Conservation (phyloP, 2,113 vertebrate genomes). For the Hyla sarda region DNA sequence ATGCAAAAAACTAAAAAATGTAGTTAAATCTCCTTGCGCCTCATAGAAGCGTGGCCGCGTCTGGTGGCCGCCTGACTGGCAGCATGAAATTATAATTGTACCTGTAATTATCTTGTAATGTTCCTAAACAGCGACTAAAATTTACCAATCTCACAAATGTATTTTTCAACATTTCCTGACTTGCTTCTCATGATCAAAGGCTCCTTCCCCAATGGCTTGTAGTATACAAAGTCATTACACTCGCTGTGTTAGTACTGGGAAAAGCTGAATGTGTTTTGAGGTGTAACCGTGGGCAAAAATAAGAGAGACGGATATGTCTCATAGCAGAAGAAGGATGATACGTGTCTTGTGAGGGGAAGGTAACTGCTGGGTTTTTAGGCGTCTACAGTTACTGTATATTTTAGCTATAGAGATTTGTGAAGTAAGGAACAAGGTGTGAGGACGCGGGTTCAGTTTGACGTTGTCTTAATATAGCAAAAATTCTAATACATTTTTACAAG, state of each 20-base stretch:
- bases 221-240: conserved; percentile 2
- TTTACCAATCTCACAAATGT: conserved; percentile 6
- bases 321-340: conserved; percentile 9
- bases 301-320: background rate
- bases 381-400: too few relatives aligned
- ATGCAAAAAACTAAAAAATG: too few relatives aligned
- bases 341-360: background rate
- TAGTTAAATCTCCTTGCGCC: background rate
- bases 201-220: background rate
- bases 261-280: conserved; percentile 12
- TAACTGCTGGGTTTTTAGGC: too few relatives aligned
- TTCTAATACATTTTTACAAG: too few relatives aligned
- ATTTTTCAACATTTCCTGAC: conserved; percentile 14
- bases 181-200: conserved; percentile 11
- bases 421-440: too few relatives aligned
- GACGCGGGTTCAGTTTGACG: too few relatives aligned
- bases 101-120: background rate
- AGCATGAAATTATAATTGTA: background rate
- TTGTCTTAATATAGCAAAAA: too few relatives aligned
- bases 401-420: too few relatives aligned
- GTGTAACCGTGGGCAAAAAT: background rate
- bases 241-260: conserved; percentile 2
- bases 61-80: background rate
- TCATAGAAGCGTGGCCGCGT: background rate
- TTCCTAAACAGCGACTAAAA: conserved; percentile 7